Evolutionary conservation across 2,888 invertebrate genomes (phyloP).

Genomic region (Microdon myrmicae): DNA sequence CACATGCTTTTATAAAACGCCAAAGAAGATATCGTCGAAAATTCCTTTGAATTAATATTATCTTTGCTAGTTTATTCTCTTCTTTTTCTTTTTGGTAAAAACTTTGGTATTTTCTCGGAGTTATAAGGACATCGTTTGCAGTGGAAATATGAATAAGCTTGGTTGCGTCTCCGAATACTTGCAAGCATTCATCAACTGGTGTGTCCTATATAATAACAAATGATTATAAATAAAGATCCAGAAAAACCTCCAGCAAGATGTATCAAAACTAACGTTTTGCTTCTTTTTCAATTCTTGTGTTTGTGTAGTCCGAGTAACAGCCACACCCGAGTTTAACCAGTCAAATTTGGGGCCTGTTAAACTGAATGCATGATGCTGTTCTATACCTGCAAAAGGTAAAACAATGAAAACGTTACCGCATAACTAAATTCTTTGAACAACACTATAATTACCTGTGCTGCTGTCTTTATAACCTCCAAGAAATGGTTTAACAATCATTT

Average conservation of each 20-base stretch:
- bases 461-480: conserved; percentile 81
- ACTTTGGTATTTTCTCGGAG: conserved; percentile 74
- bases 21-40: conserved; percentile 64
- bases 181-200: conserved; percentile 61
- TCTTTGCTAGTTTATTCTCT: conserved; percentile 70
- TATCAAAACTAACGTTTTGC: conserved; percentile 62
- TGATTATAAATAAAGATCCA: background rate
- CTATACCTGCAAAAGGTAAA: conserved; percentile 65
- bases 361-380: conserved; percentile 84
- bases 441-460: conserved; percentile 69
- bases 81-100: conserved; percentile 72
- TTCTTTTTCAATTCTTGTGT: conserved; percentile 68
- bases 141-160: conserved; percentile 69
- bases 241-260: background rate
- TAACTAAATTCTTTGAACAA: background rate
- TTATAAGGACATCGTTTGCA: conserved; percentile 72
- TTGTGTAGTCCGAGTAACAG: conserved; percentile 72
- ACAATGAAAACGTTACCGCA: conserved; percentile 7
- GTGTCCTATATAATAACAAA: conserved; percentile 58
- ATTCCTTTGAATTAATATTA: conserved; percentile 74
- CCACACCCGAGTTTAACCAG: conserved; percentile 57
- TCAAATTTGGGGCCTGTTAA: conserved; percentile 73
- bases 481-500: conserved; percentile 77
- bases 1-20: conserved; percentile 68
- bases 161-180: conserved; percentile 62